Evolutionary conservation across 2,113 vertebrate genomes (phyloP).

Genomic region (Barbus barbus): DNA sequence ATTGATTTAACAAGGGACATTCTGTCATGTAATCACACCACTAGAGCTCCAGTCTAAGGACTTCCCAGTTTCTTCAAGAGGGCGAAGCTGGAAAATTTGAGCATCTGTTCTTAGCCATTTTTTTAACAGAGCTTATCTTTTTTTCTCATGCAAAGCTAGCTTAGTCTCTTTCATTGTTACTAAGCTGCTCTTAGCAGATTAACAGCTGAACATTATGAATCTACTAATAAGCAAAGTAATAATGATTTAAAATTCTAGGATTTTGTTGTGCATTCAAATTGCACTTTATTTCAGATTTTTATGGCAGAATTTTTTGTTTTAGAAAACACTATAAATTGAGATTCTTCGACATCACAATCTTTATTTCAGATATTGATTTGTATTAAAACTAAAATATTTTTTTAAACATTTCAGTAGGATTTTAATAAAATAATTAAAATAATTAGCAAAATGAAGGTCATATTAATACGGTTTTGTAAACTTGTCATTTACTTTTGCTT

Average conservation of each 20-base stretch:
- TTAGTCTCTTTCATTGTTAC: not conserved
- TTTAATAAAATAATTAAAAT: no score
- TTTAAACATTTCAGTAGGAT: not conserved
- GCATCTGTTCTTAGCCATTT: conserved; percentile 4
- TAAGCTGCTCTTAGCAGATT: not conserved
- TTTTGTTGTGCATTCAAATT: not conserved
- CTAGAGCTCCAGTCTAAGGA: not conserved
- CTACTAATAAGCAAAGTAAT: not conserved
- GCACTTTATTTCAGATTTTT: not conserved
- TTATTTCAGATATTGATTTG: not conserved
- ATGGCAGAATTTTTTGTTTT: not conserved
- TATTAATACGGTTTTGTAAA: no score
- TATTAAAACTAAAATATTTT: not conserved
- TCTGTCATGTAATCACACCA: not conserved
- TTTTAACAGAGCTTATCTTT: not conserved
- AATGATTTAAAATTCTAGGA: not conserved
- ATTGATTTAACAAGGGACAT: conserved; percentile 5
- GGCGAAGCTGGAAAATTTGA: not conserved
- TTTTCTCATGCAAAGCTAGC: not conserved
- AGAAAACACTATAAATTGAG: not conserved
- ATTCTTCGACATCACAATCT: not conserved
- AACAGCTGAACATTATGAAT: not conserved
- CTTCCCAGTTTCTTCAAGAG: not conserved
- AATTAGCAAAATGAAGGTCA: no score
- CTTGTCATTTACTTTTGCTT: not conserved